Conservation (phyloP, 1,140 invertebrate genomes). For the Panagrolaimus sp. region DNA sequence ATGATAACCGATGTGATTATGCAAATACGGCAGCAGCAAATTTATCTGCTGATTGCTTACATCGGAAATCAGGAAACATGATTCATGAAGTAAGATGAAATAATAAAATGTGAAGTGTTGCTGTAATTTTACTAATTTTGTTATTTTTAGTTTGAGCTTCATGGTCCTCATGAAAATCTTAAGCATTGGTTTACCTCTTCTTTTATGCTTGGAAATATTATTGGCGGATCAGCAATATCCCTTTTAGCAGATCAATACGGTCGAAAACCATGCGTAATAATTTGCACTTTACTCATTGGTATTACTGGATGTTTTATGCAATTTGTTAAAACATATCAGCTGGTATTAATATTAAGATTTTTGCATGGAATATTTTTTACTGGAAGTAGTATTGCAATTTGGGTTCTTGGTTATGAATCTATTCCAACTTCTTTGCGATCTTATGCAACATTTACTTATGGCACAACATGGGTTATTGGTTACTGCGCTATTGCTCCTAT, state of each 20-base stretch:
- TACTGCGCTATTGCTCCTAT: conserved; percentile 36
- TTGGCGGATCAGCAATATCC: conserved; percentile 9
- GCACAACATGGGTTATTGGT: conserved; percentile 47
- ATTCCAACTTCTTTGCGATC: conserved; percentile 37
- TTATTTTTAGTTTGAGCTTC: neutral
- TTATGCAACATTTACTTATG: conserved; percentile 47
- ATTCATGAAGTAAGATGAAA: no score
- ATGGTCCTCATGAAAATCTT: neutral
- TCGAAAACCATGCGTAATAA: conserved; percentile 22
- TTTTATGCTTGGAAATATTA: conserved; percentile 2
- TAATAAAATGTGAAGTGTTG: no score
- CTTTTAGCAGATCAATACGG: conserved; percentile 13
- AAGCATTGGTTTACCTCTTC: neutral
- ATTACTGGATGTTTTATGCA: conserved; percentile 23
- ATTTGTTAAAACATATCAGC: conserved; percentile 29
- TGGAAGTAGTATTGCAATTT: conserved; percentile 33
- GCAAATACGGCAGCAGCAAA: neutral
- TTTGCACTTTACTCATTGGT: conserved; percentile 26
- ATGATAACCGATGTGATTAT: neutral
- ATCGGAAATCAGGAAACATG: conserved; percentile 2
- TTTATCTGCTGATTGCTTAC: neutral
- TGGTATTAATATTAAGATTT: conserved; percentile 32
- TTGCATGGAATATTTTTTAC: conserved; percentile 38
- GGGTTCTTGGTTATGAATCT: conserved; percentile 50
- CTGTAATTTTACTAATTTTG: no score